Conservation (phyloP, 2,797 vertebrate genomes). For the Sebastes jordani region DNA sequence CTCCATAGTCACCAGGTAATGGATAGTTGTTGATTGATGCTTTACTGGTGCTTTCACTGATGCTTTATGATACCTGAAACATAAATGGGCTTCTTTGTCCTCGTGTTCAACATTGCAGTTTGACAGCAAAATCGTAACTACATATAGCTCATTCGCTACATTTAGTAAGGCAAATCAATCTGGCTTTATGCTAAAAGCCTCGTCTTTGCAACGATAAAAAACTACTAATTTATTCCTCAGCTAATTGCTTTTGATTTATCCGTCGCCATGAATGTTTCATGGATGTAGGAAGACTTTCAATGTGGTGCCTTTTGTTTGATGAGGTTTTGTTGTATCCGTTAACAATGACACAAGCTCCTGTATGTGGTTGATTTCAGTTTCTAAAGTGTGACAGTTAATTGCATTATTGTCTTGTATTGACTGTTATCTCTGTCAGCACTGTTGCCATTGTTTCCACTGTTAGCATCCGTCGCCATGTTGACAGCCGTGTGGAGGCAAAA, state of each 20-base stretch:
- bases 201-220: conserved; percentile 7
- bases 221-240: background rate
- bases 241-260: background rate
- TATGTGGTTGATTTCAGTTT: background rate
- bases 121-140: background rate
- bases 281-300: background rate
- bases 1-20: background rate
- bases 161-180: background rate
- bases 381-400: background rate
- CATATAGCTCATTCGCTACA: background rate
- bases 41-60: background rate
- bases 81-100: background rate
- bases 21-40: background rate
- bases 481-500: background rate
- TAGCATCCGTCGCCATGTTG: background rate
- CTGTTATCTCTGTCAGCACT: background rate
- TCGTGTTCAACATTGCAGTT: background rate
- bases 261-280: background rate
- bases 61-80: conserved; percentile 32
- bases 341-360: background rate
- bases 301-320: background rate
- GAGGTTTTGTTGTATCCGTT: background rate
- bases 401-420: background rate
- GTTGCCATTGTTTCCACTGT: too few relatives aligned
- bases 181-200: conserved; percentile 14